phyloP scores from a whole-genome alignment of 1,140 invertebrate genomes.

The Ditylenchus dipsaci region DNA sequence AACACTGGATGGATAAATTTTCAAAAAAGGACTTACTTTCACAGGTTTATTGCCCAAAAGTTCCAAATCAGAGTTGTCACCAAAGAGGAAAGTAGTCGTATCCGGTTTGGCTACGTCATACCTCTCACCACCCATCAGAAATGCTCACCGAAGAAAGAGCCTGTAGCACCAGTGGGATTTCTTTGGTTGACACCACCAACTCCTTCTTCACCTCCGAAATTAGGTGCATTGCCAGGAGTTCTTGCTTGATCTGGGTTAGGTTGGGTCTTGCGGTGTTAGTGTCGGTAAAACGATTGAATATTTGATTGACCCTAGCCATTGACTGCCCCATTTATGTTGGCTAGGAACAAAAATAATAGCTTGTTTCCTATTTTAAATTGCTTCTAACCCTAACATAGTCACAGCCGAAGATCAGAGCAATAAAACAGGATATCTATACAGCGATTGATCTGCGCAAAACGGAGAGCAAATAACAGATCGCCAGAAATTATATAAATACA shows the following conservation, averaged over 20 bases:
- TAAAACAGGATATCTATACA: too few relatives aligned
- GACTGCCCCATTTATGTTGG: not conserved
- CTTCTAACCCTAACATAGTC: too few relatives aligned
- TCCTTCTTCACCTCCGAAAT: not conserved
- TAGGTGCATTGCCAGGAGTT: not conserved
- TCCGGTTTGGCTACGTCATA: constrained; percentile 45
- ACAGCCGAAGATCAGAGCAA: too few relatives aligned
- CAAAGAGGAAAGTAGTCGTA: constrained; percentile 33
- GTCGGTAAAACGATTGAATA: not conserved
- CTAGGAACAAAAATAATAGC: too few relatives aligned
- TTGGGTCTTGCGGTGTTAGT: not conserved
- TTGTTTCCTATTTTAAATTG: too few relatives aligned
- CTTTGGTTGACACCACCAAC: not conserved
- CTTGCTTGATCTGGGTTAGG: too few relatives aligned
- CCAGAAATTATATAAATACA: too few relatives aligned
- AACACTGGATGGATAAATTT: not conserved
- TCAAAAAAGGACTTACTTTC: constrained; percentile 21
- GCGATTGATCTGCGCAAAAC: too few relatives aligned
- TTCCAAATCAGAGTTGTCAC: constrained; percentile 41
- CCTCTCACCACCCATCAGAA: constrained; percentile 19
- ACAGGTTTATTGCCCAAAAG: constrained; percentile 38
- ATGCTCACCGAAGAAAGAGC: not conserved
- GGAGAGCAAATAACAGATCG: too few relatives aligned
- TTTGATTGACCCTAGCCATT: not conserved
- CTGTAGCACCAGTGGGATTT: not conserved